Conservation (phyloP, 2,888 invertebrate species). For the Cecidostiba fungosa region DNA sequence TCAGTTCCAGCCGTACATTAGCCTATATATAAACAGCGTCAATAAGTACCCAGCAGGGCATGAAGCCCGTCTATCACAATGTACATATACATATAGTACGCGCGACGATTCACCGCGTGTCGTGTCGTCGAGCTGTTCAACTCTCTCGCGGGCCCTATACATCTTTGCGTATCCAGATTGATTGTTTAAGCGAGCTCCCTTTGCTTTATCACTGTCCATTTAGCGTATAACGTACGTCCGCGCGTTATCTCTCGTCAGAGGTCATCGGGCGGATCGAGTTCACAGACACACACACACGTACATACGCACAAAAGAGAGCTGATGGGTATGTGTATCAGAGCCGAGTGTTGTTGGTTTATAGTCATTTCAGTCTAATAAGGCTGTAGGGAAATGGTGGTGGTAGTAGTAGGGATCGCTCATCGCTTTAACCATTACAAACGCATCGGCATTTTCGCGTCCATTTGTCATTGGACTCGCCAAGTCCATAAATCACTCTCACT, state of each 20-base stretch:
- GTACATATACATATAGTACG: neutral
- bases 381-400: neutral
- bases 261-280: neutral
- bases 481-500: constrained; percentile 59
- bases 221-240: neutral
- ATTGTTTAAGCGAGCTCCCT: constrained; percentile 23
- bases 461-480: constrained; percentile 59
- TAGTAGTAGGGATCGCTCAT: neutral
- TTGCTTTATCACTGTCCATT: constrained; percentile 35
- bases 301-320: neutral
- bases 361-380: constrained; percentile 27
- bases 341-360: constrained; percentile 17
- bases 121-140: neutral
- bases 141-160: neutral
- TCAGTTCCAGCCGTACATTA: neutral
- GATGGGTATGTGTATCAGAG: neutral
- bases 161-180: constrained; percentile 18
- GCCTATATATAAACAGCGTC: neutral
- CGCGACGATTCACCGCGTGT: neutral
- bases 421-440: constrained; percentile 40
- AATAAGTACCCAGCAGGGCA: neutral
- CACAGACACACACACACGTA: neutral
- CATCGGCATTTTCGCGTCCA: constrained; percentile 59
- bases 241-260: constrained; percentile 9
- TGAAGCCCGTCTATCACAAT: neutral